Conservation (phyloP, 2,797 vertebrate species). For the Threskiornis aethiopicus region DNA sequence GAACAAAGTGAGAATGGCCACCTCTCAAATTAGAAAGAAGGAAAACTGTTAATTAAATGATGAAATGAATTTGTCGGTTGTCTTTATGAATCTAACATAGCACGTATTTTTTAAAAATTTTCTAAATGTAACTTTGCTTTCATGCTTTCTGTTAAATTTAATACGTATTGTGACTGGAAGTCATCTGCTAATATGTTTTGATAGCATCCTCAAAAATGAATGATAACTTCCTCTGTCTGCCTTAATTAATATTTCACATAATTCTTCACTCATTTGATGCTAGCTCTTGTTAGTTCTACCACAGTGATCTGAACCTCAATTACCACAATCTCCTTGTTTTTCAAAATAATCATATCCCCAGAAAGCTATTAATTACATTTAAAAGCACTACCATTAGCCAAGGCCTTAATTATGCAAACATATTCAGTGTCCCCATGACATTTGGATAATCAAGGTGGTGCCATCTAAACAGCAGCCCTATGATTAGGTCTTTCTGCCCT, state of each 20-base stretch:
- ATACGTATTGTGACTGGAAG: neutral
- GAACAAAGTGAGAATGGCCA: neutral
- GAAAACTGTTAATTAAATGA: neutral
- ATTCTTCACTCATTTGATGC: neutral
- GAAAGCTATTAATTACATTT: slow-evolving; percentile 49
- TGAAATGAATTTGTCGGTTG: neutral
- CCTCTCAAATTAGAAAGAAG: neutral
- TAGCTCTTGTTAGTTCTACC: neutral
- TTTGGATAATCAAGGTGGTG: slow-evolving; percentile 27
- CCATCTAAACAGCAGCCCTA: neutral
- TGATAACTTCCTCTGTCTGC: neutral
- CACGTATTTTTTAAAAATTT: neutral
- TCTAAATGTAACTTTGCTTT: neutral
- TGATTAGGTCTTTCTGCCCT: neutral
- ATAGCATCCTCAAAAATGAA: neutral
- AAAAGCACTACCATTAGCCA: slow-evolving; percentile 31
- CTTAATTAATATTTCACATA: neutral
- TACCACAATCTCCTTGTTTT: neutral
- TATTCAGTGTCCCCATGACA: neutral
- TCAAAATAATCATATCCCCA: neutral
- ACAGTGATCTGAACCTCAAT: neutral
- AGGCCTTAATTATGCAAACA: slow-evolving; percentile 46
- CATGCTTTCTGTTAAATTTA: neutral
- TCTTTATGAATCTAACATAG: neutral
- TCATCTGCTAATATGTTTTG: neutral